Percentiles rank a stretch among this genome's conserved stretches.
These are phyloP conservation scores for Callionymus lyra DNA, from an alignment of 2,113 vertebrate species.

Conservation along the genomic window DNA sequence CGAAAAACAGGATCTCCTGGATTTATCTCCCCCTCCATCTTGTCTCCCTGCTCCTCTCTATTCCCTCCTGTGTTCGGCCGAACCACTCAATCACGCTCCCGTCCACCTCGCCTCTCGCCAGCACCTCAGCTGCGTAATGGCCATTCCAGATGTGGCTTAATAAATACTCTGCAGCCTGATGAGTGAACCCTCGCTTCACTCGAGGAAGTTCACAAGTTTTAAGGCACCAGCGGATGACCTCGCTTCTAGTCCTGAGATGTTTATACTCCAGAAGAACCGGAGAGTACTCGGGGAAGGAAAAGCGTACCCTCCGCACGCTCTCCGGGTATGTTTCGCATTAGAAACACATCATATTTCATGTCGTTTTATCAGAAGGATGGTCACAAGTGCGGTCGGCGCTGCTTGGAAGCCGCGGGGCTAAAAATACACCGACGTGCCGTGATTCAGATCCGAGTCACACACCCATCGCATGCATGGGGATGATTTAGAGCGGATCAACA, in stretches of 20 bases:
- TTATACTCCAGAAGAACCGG: slow-evolving; percentile 29
- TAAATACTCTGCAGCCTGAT: slow-evolving; percentile 43
- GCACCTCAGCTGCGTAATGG: slow-evolving; percentile 26
- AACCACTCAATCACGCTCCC: slow-evolving; percentile 25
- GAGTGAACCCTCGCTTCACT: slow-evolving; percentile 39
- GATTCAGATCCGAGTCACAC: slow-evolving; percentile 30
- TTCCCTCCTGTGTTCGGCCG: slow-evolving; percentile 5
- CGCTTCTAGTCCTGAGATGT: slow-evolving; percentile 17
- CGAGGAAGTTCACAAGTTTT: slow-evolving; percentile 39
- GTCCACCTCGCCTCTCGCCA: slow-evolving; percentile 17
- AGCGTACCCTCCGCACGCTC: slow-evolving; percentile 9
- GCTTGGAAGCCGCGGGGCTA: slow-evolving; percentile 38
- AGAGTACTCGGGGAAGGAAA: slow-evolving; percentile 8
- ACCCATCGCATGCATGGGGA: slow-evolving; percentile 49
- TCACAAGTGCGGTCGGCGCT: slow-evolving; percentile 13
- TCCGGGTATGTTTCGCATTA: slow-evolving; percentile 49
- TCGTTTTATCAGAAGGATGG: slow-evolving; percentile 61
- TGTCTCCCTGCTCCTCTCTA: slow-evolving; percentile 17
- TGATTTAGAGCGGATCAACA: slow-evolving; percentile 43
- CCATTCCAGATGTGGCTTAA: slow-evolving; percentile 57
- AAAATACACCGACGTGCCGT: slow-evolving; percentile 50
- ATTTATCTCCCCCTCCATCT: slow-evolving; percentile 16
- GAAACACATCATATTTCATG: slow-evolving; percentile 55
- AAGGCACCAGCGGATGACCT: slow-evolving; percentile 25
- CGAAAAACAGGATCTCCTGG: slow-evolving; percentile 12